Percentiles rank a stretch among this genome's conserved stretches.
Evolutionary conservation across 64 coral and sea anemone species (phyloP).

Genomic region (Porites australiensis): DNA sequence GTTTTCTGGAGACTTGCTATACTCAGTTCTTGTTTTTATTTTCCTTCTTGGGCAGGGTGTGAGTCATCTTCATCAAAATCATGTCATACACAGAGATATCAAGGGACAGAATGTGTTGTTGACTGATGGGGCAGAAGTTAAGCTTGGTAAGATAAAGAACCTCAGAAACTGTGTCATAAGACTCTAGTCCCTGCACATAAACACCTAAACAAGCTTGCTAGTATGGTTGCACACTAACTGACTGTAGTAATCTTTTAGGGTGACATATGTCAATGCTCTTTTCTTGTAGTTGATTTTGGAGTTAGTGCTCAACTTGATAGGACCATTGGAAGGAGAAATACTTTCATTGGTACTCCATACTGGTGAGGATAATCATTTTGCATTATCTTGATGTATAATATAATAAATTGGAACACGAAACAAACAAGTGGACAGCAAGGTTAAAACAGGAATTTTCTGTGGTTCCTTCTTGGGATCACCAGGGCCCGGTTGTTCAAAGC

Average conservation of each 20-base stretch:
- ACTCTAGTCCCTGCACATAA: not conserved
- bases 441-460: too few species aligned
- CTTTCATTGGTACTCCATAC: slow-evolving; percentile 98
- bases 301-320: slow-evolving; percentile 99
- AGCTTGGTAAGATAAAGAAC: slow-evolving; percentile 74
- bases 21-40: not conserved
- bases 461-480: too few species aligned
- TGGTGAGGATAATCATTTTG: slow-evolving; percentile 60
- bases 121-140: slow-evolving; percentile 98
- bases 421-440: too few species aligned
- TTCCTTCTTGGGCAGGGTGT: slow-evolving; percentile 74
- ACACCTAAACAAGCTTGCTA: not conserved
- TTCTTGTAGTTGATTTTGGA: slow-evolving; percentile 94
- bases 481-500: too few species aligned
- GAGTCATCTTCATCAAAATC: slow-evolving; percentile 95
- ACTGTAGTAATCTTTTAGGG: not conserved
- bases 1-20: not conserved
- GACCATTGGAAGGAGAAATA: slow-evolving; percentile 98
- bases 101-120: slow-evolving; percentile 98
- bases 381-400: not conserved
- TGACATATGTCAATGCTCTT: not conserved
- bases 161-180: not conserved
- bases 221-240: not conserved
- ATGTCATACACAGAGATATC: slow-evolving; percentile 99
- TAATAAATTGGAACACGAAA: too few species aligned